Percentiles rank a stretch among this genome's conserved stretches.
Conservation (phyloP, 2,888 invertebrate genomes). For the Crioceris asparagi region DNA sequence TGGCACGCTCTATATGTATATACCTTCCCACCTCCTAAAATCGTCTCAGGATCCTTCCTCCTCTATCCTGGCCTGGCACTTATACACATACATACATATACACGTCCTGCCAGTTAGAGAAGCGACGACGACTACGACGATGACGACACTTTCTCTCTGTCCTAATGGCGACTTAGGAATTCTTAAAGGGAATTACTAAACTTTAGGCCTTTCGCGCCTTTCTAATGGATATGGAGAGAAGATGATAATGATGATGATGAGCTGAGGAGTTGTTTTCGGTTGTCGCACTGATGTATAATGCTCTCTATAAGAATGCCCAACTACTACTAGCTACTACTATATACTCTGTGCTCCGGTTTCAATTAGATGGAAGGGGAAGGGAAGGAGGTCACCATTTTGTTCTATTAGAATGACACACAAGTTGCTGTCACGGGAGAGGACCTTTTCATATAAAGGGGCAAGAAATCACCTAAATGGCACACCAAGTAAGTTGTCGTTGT, state of each 20-base stretch:
- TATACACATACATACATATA: slow-evolving; percentile 27
- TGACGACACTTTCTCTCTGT: no score
- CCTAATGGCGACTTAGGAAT: slow-evolving; percentile 36
- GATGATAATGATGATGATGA: no score
- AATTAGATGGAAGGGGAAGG: slow-evolving; percentile 5
- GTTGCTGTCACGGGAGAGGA: no score
- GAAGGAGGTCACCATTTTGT: no score
- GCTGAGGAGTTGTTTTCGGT: slow-evolving; percentile 25
- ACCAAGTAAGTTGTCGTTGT: no score
- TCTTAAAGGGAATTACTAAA: slow-evolving; percentile 39
- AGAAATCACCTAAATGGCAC: no score
- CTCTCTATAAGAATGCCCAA: slow-evolving; percentile 22
- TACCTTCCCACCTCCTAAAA: slow-evolving; percentile 28
- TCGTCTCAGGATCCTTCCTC: slow-evolving; percentile 28
- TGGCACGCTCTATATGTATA: slow-evolving; percentile 28
- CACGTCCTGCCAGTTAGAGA: slow-evolving; percentile 12
- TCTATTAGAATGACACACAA: no score
- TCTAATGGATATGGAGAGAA: slow-evolving; percentile 33
- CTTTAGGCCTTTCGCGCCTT: slow-evolving; percentile 34
- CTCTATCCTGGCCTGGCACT: no score
- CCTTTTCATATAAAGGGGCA: no score
- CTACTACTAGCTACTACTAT: no score
- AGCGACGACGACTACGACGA: slow-evolving; percentile 31
- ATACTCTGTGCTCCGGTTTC: slow-evolving; percentile 6
- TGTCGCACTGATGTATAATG: slow-evolving; percentile 23